phyloP scores from a whole-genome alignment of 2,888 invertebrate species.

The Epistrophella euchroma region DNA sequence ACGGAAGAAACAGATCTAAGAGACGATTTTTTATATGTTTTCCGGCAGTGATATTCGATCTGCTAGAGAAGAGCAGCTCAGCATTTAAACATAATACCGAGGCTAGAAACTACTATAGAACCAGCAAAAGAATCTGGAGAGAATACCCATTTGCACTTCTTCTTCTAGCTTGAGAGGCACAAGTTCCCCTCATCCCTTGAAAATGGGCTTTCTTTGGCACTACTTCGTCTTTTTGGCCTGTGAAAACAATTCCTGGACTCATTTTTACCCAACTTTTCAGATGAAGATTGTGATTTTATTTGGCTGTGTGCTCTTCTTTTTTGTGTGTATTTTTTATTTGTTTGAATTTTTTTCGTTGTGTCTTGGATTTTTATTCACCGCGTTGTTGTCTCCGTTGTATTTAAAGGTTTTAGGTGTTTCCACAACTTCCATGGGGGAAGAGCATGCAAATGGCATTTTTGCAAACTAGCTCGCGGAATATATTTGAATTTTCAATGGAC shows the following conservation, averaged over 20 bases:
- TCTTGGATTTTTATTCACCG: neutral
- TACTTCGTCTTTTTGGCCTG: slow-evolving; percentile 41
- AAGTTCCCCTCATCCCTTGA: slow-evolving; percentile 17
- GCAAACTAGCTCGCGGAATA: slow-evolving; percentile 76
- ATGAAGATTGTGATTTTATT: slow-evolving; percentile 74
- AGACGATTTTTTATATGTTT: slow-evolving; percentile 75
- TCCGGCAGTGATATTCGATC: slow-evolving; percentile 76
- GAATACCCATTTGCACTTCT: slow-evolving; percentile 69
- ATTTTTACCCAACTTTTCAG: slow-evolving; percentile 63
- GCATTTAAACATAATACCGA: slow-evolving; percentile 38
- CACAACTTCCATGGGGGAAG: slow-evolving; percentile 50
- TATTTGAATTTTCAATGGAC: slow-evolving; percentile 76
- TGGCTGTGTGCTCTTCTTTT: slow-evolving; percentile 48
- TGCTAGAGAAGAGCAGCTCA: slow-evolving; percentile 42
- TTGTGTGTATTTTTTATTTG: slow-evolving; percentile 9
- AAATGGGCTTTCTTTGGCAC: slow-evolving; percentile 68
- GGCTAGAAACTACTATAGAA: slow-evolving; percentile 23
- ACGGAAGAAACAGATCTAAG: slow-evolving; percentile 58
- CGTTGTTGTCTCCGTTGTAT: slow-evolving; percentile 23
- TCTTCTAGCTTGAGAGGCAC: slow-evolving; percentile 14
- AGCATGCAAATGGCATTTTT: slow-evolving; percentile 74
- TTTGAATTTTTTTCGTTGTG: neutral
- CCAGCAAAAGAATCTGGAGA: neutral
- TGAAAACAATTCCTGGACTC: slow-evolving; percentile 72
- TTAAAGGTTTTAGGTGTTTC: slow-evolving; percentile 54